A percentile compares a stretch with the other conserved stretches of the same genome.
phyloP scores from a whole-genome alignment of 2,113 vertebrate species.

The Thermophis baileyi region DNA sequence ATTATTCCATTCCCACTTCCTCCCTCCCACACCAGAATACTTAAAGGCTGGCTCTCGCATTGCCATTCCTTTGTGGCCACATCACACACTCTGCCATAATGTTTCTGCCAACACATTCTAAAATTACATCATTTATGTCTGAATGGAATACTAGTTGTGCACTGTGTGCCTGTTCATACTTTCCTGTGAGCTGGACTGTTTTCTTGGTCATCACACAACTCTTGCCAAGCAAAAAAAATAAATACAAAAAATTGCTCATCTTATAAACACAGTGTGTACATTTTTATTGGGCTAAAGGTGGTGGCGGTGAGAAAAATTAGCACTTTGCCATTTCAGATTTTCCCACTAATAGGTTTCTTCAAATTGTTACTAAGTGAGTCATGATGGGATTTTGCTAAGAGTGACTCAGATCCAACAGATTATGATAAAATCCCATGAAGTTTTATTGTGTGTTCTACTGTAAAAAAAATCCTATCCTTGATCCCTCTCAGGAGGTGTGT shows the following conservation, averaged over 20 bases:
- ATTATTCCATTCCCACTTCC: not conserved
- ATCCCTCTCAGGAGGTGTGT: conserved; percentile 13
- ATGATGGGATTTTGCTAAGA: conserved; percentile 40
- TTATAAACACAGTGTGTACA: conserved; percentile 44
- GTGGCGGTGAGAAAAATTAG: not conserved
- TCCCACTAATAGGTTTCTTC: conserved; percentile 45
- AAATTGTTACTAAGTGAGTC: conserved; percentile 50
- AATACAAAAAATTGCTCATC: not conserved
- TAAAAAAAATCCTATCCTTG: conserved; percentile 31
- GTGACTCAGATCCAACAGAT: conserved; percentile 51
- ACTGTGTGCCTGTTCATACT: conserved; percentile 43
- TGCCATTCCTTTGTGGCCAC: not conserved
- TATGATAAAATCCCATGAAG: conserved; percentile 34
- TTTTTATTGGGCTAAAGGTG: conserved; percentile 25
- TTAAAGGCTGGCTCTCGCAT: conserved; percentile 8
- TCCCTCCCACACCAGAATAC: conserved; percentile 13
- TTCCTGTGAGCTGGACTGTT: conserved; percentile 52
- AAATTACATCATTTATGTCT: conserved; percentile 9
- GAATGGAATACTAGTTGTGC: conserved; percentile 8
- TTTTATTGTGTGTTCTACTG: conserved; percentile 31
- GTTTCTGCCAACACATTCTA: conserved; percentile 1
- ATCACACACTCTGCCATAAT: conserved; percentile 18
- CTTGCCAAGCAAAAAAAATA: conserved; percentile 44
- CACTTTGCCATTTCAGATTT: conserved; percentile 31
- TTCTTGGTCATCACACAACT: conserved; percentile 52